Conservation (phyloP, 2,888 invertebrate species). For the Argyresthia albistria region DNA sequence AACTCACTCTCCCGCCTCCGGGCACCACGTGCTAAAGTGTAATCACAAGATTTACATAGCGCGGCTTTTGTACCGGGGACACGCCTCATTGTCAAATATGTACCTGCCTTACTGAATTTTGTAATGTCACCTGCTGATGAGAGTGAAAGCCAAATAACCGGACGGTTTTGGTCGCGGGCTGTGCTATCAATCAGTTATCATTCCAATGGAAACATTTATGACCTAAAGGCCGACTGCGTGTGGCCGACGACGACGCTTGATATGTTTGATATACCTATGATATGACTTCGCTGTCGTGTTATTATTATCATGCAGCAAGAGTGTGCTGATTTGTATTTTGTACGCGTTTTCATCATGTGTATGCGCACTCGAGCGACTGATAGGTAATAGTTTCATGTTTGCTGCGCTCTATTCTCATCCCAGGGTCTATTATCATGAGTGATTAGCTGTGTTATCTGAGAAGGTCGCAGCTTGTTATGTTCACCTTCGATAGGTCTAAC, state of each 20-base stretch:
- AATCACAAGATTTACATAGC: too few species aligned
- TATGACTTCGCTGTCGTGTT: too few species aligned
- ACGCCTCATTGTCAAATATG: too few species aligned
- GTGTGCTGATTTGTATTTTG: not conserved
- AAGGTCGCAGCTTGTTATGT: constrained; percentile 30
- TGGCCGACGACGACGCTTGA: too few species aligned
- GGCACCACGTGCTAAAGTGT: not conserved
- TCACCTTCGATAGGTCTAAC: constrained; percentile 20
- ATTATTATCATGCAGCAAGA: too few species aligned
- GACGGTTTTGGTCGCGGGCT: not conserved
- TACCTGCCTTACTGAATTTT: too few species aligned
- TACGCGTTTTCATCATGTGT: not conserved
- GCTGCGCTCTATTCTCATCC: not conserved
- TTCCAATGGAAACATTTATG: too few species aligned
- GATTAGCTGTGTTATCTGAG: constrained; percentile 31
- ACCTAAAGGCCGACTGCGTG: too few species aligned
- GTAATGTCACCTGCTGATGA: not conserved
- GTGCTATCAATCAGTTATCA: not conserved
- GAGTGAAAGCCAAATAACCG: constrained; percentile 2
- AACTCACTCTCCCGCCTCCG: constrained; percentile 3
- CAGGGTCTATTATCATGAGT: constrained; percentile 20
- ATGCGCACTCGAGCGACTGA: not conserved
- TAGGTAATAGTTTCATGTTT: too few species aligned
- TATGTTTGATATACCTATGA: too few species aligned
- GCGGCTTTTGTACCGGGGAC: too few species aligned